A percentile compares a stretch with the other conserved stretches of the same genome.
phyloP scores from a whole-genome alignment of 1,140 invertebrate species.

The Procambarus virginalis region DNA sequence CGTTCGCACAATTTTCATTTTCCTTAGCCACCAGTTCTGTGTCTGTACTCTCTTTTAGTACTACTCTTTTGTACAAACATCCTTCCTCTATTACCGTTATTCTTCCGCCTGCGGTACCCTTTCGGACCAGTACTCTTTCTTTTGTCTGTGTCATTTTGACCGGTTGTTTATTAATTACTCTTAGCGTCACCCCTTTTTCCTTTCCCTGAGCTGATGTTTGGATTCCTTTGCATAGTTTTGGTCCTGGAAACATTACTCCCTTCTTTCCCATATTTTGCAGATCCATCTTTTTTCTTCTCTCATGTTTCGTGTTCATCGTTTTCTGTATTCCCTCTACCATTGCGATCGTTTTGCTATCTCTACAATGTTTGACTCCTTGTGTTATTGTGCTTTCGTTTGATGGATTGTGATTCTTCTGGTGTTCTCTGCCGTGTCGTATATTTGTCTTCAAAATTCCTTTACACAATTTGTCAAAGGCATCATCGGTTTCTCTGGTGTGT shows the following conservation, averaged over 20 bases:
- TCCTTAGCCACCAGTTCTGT: too few species aligned
- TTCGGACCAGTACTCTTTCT: not conserved
- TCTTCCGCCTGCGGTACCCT: not conserved
- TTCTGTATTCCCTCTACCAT: not conserved
- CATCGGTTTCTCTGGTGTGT: not conserved
- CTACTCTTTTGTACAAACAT: not conserved
- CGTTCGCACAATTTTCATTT: too few species aligned
- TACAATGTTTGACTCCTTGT: not conserved
- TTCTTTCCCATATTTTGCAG: not conserved
- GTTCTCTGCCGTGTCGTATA: not conserved
- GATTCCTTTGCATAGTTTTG: not conserved
- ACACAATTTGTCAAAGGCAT: too few species aligned
- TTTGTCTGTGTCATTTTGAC: not conserved
- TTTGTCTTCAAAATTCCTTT: not conserved
- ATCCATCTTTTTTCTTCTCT: not conserved
- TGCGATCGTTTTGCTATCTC: not conserved
- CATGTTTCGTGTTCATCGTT: not conserved
- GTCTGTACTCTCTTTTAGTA: too few species aligned
- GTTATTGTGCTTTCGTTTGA: not conserved
- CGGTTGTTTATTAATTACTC: not conserved
- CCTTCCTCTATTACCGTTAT: not conserved
- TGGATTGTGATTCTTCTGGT: not conserved
- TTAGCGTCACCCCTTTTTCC: not conserved
- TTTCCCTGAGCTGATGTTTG: not conserved
- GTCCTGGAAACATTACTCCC: not conserved